A percentile compares a stretch with the other conserved stretches of the same genome.
These are phyloP conservation scores for Drosophila burlai DNA, from an alignment of 1,140 invertebrate species.

Conservation along the genomic window DNA sequence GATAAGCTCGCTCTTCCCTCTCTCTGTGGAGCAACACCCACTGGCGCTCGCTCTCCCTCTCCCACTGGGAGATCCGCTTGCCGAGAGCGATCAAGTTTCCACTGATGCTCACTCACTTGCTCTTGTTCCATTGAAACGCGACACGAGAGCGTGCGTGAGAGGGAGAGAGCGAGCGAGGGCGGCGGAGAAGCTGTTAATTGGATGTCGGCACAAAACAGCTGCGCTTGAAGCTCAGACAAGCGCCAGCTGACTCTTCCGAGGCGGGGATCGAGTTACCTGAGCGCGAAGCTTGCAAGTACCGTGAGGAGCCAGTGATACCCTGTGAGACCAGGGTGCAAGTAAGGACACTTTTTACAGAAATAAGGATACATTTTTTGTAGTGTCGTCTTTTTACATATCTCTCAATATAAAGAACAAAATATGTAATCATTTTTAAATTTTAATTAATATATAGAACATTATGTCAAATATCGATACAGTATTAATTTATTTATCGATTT, in stretches of 20 bases:
- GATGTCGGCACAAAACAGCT: conserved; percentile 73
- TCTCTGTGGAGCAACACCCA: background rate
- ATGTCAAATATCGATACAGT: too few relatives aligned
- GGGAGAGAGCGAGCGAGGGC: background rate
- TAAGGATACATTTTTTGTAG: too few relatives aligned
- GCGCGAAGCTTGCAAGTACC: background rate
- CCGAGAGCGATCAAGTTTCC: conserved; percentile 71
- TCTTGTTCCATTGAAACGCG: conserved; percentile 3
- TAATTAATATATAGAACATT: too few relatives aligned
- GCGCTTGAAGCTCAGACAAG: conserved; percentile 57
- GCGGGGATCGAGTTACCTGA: conserved; percentile 56
- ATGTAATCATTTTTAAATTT: too few relatives aligned
- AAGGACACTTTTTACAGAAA: too few relatives aligned
- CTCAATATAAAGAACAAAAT: too few relatives aligned
- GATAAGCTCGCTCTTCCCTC: conserved; percentile 27
- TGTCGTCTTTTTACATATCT: too few relatives aligned
- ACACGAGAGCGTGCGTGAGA: background rate
- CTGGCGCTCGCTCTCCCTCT: conserved; percentile 1
- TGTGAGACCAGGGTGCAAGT: background rate
- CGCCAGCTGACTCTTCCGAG: conserved; percentile 74
- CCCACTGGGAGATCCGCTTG: background rate
- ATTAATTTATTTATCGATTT: too few relatives aligned
- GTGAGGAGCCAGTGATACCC: conserved; percentile 22
- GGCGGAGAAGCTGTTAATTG: conserved; percentile 65
- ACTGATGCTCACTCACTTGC: conserved; percentile 28